phyloP scores from a whole-genome alignment of 1,140 invertebrate species.

The Diploscapter pachys region DNA sequence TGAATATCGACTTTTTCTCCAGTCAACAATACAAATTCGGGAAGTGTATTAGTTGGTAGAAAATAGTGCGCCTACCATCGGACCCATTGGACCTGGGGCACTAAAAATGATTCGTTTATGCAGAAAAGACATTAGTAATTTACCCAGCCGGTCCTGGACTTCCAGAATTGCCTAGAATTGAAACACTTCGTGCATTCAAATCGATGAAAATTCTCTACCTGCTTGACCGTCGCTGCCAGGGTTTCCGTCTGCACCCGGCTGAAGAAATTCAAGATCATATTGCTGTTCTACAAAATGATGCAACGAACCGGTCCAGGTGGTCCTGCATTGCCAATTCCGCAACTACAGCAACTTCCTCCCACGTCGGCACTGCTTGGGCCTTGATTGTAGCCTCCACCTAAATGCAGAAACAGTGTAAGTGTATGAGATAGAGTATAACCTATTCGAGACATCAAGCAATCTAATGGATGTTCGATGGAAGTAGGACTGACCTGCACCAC shows the following conservation, averaged over 20 bases:
- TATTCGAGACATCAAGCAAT: too few relatives aligned
- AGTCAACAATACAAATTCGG: too few relatives aligned
- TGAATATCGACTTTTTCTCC: too few relatives aligned
- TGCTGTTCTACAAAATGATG: too few relatives aligned
- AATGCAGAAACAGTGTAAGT: neutral
- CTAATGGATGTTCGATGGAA: too few relatives aligned
- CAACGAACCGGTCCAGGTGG: constrained; percentile 11
- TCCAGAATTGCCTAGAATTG: constrained; percentile 13
- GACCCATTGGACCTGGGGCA: constrained; percentile 35
- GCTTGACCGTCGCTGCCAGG: constrained; percentile 20
- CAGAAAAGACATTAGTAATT: constrained; percentile 10
- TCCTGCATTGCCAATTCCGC: constrained; percentile 35
- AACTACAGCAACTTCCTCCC: constrained; percentile 30
- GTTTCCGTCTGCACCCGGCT: constrained; percentile 31
- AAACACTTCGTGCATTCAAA: neutral
- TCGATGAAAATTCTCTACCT: constrained; percentile 24
- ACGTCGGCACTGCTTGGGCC: constrained; percentile 22
- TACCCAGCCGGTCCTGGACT: constrained; percentile 32
- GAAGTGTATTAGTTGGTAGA: too few relatives aligned
- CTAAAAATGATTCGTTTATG: constrained; percentile 11
- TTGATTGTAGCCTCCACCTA: constrained; percentile 11
- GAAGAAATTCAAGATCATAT: too few relatives aligned
- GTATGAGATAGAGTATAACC: too few relatives aligned
- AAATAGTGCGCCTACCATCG: constrained; percentile 14
- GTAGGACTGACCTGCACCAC: constrained; percentile 7